phyloP scores from a whole-genome alignment of 2,888 invertebrate species.

The Platycnemis pennipes region DNA sequence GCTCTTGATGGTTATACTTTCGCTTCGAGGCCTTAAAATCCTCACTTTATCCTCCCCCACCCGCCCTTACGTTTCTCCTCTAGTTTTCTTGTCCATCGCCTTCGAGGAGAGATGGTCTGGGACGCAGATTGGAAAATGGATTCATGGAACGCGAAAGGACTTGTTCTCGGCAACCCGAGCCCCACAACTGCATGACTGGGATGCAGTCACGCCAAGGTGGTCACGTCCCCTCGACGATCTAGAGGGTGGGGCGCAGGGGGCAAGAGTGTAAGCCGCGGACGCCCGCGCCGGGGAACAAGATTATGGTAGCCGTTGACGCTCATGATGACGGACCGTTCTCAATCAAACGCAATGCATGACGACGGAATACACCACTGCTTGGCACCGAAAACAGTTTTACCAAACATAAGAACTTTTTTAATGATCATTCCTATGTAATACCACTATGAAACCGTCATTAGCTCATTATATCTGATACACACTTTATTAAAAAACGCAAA shows the following conservation, averaged over 20 bases:
- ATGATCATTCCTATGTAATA: no score
- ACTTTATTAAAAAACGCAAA: no score
- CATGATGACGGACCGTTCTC: not conserved
- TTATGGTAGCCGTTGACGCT: not conserved
- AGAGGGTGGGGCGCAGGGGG: not conserved
- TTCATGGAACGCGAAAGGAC: constrained; percentile 15
- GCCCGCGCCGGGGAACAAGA: not conserved
- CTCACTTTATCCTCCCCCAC: not conserved
- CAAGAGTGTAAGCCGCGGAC: not conserved
- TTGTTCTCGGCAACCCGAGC: not conserved
- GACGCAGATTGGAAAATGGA: not conserved
- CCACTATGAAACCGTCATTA: no score
- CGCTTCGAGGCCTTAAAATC: no score
- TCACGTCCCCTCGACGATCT: not conserved
- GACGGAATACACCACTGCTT: no score
- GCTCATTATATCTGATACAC: no score
- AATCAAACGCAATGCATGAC: no score
- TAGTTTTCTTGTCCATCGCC: not conserved
- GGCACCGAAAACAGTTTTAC: no score
- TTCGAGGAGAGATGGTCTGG: not conserved
- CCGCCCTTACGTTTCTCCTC: not conserved
- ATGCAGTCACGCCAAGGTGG: not conserved
- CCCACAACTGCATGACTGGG: not conserved
- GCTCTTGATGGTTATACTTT: no score
- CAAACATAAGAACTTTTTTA: no score